Evolutionary conservation across 2,113 vertebrate species (phyloP).

Genomic region (Bagarius yarrelli): DNA sequence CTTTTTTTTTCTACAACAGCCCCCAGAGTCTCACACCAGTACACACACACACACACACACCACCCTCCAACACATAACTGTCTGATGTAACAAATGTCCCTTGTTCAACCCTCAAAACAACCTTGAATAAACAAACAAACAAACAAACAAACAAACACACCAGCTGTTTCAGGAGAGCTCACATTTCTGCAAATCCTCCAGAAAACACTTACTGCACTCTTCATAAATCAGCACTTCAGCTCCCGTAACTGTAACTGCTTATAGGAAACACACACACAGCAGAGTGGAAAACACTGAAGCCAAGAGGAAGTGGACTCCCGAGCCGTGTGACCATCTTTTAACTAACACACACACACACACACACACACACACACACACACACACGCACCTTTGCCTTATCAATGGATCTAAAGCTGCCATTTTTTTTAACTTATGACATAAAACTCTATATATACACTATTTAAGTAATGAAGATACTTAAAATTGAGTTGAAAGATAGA

Average conservation of each 20-base stretch:
- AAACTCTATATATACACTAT: too few relatives aligned
- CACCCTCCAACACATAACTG: constrained; percentile 35
- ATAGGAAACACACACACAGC: constrained; percentile 27
- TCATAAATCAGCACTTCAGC: constrained; percentile 66
- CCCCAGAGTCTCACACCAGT: constrained; percentile 23
- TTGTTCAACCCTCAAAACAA: constrained; percentile 62
- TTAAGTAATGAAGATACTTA: too few relatives aligned
- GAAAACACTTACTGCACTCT: constrained; percentile 57
- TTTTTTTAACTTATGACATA: too few relatives aligned
- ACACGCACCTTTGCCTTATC: too few relatives aligned
- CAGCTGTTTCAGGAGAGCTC: constrained; percentile 65
- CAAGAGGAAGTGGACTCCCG: not conserved
- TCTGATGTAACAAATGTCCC: constrained; percentile 69
- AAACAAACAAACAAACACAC: constrained; percentile 67
- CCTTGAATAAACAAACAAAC: constrained; percentile 60
- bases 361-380: too few relatives aligned
- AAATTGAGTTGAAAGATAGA: too few relatives aligned
- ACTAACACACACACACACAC: not conserved
- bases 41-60: not conserved
- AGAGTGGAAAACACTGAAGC: constrained; percentile 19
- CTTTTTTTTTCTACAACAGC: constrained; percentile 12
- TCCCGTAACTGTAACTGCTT: constrained; percentile 49
- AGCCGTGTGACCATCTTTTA: not conserved
- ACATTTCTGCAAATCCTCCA: constrained; percentile 58
- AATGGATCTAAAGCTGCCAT: too few relatives aligned